These are phyloP conservation scores for Liopterus haemorrhoidalis DNA, from an alignment of 2,888 invertebrate genomes.

Conservation along the genomic window DNA sequence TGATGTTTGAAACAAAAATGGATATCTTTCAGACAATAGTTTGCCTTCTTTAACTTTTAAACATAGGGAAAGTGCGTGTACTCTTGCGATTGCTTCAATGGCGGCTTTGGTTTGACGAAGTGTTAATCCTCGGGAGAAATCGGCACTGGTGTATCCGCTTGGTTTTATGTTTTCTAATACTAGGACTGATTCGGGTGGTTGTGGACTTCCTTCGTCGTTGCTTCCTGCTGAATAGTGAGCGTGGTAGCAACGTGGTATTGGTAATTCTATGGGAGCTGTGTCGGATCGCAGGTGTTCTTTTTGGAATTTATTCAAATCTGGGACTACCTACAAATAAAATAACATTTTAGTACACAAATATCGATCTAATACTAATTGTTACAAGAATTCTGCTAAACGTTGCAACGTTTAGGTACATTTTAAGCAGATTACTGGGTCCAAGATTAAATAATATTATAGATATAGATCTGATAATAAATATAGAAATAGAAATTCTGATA, in stretches of 20 bases:
- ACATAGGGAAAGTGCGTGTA: slow-evolving; percentile 67
- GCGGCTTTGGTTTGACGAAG: slow-evolving; percentile 62
- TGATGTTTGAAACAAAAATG: slow-evolving; percentile 71
- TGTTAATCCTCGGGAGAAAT: slow-evolving; percentile 64
- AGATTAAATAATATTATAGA: neutral
- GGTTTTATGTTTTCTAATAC: slow-evolving; percentile 70
- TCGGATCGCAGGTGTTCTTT: slow-evolving; percentile 43
- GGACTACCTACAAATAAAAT: slow-evolving; percentile 53
- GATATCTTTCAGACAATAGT: slow-evolving; percentile 51
- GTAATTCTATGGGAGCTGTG: slow-evolving; percentile 50
- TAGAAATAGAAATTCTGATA: too few relatives aligned
- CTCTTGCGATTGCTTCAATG: slow-evolving; percentile 62
- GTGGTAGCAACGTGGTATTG: slow-evolving; percentile 66
- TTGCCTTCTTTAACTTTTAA: slow-evolving; percentile 53
- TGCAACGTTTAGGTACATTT: neutral
- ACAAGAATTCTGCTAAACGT: neutral
- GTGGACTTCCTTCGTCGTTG: slow-evolving; percentile 35
- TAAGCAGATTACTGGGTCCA: neutral
- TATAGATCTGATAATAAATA: neutral
- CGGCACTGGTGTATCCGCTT: slow-evolving; percentile 58
- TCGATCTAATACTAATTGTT: too few relatives aligned
- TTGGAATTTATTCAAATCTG: slow-evolving; percentile 61
- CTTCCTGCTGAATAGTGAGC: slow-evolving; percentile 54
- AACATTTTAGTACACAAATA: too few relatives aligned
- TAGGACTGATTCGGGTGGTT: slow-evolving; percentile 59